Conservation (phyloP, 2,113 vertebrate genomes). For the Heterochromis multidens region DNA sequence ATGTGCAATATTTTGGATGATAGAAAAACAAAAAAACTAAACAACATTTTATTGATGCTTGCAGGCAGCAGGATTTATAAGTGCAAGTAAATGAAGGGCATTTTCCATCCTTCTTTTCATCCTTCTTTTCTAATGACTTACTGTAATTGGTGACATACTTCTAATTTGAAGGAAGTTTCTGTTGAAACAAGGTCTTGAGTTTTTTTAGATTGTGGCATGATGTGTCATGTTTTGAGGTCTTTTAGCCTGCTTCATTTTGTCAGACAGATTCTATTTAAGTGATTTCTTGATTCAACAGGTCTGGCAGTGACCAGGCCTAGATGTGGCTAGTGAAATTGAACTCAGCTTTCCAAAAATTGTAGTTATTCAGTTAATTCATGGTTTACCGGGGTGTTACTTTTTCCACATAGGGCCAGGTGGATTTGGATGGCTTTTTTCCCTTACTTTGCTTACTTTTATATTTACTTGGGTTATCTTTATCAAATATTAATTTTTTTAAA, state of each 20-base stretch:
- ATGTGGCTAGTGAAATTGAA: neutral
- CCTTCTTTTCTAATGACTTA: neutral
- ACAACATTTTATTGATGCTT: neutral
- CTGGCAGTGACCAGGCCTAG: neutral
- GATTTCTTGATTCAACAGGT: neutral
- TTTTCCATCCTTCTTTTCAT: neutral
- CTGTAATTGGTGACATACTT: no score
- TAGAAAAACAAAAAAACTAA: neutral
- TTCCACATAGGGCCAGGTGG: neutral
- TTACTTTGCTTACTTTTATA: neutral
- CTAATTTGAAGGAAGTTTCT: no score
- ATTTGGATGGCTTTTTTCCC: neutral
- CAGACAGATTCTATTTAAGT: neutral
- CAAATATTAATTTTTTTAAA: neutral
- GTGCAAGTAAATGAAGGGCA: neutral
- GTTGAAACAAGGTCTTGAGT: no score
- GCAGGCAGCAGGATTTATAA: neutral
- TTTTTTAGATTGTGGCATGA: neutral
- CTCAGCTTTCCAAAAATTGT: neutral
- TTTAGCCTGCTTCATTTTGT: neutral
- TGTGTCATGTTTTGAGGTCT: neutral
- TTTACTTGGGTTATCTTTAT: neutral
- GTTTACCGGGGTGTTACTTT: neutral
- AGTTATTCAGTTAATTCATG: neutral
- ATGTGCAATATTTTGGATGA: neutral